Evolutionary conservation across 2,113 vertebrate genomes (phyloP).

Genomic region (Dunckerocampus dactyliophorus): DNA sequence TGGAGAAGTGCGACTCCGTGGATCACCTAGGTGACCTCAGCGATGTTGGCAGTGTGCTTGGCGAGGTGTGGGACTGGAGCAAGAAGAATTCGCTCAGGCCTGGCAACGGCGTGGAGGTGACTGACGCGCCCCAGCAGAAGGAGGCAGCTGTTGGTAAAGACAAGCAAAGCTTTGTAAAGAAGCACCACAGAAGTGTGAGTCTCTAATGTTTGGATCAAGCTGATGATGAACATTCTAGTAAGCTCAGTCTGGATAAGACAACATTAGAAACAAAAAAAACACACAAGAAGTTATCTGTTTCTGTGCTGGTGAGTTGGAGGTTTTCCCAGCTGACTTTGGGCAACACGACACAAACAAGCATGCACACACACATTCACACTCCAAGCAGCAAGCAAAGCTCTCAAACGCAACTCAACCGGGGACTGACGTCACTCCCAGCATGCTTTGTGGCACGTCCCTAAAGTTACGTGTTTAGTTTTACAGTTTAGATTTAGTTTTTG

Average conservation of each 20-base stretch:
- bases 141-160: conserved; percentile 27
- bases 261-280: no score
- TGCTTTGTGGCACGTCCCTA: no score
- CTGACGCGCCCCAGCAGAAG: conserved; percentile 10
- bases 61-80: conserved; percentile 39
- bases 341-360: no score
- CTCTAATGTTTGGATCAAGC: conserved; percentile 24
- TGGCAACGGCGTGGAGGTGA: conserved; percentile 20
- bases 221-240: background rate
- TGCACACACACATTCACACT: no score
- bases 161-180: conserved; percentile 58
- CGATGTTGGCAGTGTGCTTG: conserved; percentile 53
- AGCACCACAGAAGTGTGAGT: conserved; percentile 80
- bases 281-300: no score
- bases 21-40: conserved; percentile 79
- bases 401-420: no score
- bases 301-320: no score
- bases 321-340: no score
- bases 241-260: background rate
- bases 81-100: conserved; percentile 9
- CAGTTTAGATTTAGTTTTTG: no score
- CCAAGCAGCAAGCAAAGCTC: no score
- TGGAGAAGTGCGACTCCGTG: conserved; percentile 88
- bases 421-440: no score
- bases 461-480: no score